Evolutionary conservation across 2,888 invertebrate species (phyloP), one percentile per base, ranked within the genome.

Genomic region (Cephus pulcher): DNA sequence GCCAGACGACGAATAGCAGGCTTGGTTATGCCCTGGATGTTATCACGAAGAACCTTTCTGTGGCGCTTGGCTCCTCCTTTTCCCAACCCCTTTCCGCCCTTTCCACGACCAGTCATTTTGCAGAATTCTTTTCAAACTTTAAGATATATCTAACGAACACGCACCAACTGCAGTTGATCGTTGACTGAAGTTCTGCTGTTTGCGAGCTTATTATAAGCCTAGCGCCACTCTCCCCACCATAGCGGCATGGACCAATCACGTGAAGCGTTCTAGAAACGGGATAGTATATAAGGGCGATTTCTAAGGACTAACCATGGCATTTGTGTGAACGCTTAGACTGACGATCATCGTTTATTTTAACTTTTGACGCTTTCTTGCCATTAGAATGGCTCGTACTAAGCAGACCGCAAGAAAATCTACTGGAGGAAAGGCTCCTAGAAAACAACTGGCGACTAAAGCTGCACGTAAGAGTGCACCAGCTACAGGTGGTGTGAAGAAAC

Each of bases 11-110:
- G 32, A 15, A 96, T 96, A 0, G 96, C 96, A 1, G 96, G 96
- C 83, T 95, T 96, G 0, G 96, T 96, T 80, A 96, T 96, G 40
- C 96, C 96, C 87, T 96, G 95, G 90, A 96, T 84, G 92, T 92
- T 82, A 92, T 92, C 83, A 83, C 92, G 88, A 40, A 90, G 80
- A 75, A 93, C 93, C 84, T 93, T 94, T 75, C 94, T 90, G 87
- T 94, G 94, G 86, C 94, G 92, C 88, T 93, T 93, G 71, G 93
- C 93, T 82, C 93, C 93, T 88, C 93, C 93, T 86, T 93, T 93
- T 86, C 93, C 93, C 79, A 93, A 87, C 83, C 93, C 93, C 86
- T 93, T 92, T 80, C 93, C 92, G 87, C 92, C 93, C 80, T 85
- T 85, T 6, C 85, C 85, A 9, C 85, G 85, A 34, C 85, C 85